Conservation (phyloP, 2,888 invertebrate genomes). For the Volucella bombylans region DNA sequence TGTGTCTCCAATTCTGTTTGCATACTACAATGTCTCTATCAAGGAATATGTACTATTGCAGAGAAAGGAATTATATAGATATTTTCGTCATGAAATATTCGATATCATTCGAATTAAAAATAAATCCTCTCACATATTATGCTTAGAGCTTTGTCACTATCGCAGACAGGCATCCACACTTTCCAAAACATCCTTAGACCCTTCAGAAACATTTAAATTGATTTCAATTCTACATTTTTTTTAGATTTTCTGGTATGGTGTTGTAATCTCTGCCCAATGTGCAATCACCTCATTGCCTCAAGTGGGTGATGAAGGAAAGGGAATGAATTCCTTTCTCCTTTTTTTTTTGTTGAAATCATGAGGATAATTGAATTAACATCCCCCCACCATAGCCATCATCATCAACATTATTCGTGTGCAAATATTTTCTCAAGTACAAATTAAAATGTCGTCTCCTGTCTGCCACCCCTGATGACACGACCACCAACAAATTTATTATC, state of each 20-base stretch:
- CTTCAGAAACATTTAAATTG: conserved; percentile 52
- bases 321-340: not conserved
- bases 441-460: conserved; percentile 56
- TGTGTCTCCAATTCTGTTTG: conserved; percentile 42
- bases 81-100: conserved; percentile 36
- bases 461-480: not conserved
- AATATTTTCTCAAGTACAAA: conserved; percentile 70
- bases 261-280: conserved; percentile 53
- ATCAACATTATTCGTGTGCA: conserved; percentile 57
- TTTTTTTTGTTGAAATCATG: conserved; percentile 38
- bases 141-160: conserved; percentile 34
- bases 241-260: not conserved
- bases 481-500: conserved; percentile 36
- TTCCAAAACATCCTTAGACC: conserved; percentile 37
- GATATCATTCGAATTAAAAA: conserved; percentile 70
- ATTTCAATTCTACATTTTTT: conserved; percentile 35
- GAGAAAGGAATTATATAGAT: too few relatives aligned
- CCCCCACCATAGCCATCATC: conserved; percentile 6
- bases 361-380: conserved; percentile 72
- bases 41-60: conserved; percentile 16
- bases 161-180: conserved; percentile 33
- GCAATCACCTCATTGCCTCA: conserved; percentile 35
- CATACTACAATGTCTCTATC: conserved; percentile 48
- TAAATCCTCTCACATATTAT: conserved; percentile 51
- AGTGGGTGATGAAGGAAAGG: conserved; percentile 9